Evolutionary conservation across 2,797 vertebrate genomes (phyloP), one percentile per base, ranked within the genome.

Genomic region (Gallinago stenura): DNA sequence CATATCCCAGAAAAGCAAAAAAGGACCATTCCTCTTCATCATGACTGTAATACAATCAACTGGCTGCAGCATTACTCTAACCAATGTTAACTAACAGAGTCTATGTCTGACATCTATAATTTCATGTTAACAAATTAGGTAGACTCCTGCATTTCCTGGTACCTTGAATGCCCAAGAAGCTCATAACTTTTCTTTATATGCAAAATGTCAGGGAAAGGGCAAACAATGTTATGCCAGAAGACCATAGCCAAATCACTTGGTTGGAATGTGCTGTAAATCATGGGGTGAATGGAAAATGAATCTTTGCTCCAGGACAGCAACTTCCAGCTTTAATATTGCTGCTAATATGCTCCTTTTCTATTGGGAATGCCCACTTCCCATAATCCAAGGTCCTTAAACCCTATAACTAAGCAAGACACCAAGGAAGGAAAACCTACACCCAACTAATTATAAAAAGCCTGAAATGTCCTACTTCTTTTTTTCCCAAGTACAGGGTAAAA

Each of bases 111-210:
- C 96, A 97, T 90, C 96, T 95, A 93, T 96, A 97, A 97, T 97
- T 97, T 97, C 94, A 92, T 96, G 95, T 96, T 96, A 97, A 97
- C 95, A 96, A 97, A 97, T 96, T 92, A 95, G 93, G 94, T 90
- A 95, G 88, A 95, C 56, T 97, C 88, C 64, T 93, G 94, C 95
- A 95, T 97, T 97, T 96, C 96, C 96, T 95, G 96, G 96, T 97
- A 97, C 95, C 95, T 96, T 83, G 91, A 96, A 96, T 94, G 81
- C 94, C 95, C 90, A 96, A 97, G 94, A 96, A 97, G 95, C 95
- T 95, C 94, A 95, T 96, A 96, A 97, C 88, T 97, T 97, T 95
- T 95, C 88, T 97, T 97, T 96, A 97, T 95, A 96, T 95, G 96
- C 91, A 95, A 92, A 95, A 95, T 71, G 96, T 97, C 96, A 97